Evolutionary conservation across 2,888 invertebrate genomes (phyloP).

Genomic region (Tetropium fuscum): DNA sequence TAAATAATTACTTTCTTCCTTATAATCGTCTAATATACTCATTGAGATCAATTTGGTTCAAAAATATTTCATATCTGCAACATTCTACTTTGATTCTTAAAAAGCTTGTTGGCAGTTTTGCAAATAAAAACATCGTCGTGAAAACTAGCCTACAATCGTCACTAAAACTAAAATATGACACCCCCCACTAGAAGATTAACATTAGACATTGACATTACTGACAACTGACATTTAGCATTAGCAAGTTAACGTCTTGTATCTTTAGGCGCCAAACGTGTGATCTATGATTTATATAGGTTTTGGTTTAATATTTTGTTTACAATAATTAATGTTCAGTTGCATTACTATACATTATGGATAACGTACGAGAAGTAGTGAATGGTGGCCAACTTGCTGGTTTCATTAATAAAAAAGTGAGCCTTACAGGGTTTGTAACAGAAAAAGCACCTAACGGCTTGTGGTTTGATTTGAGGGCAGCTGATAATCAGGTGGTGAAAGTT

Average conservation of each 20-base stretch:
- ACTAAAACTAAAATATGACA: not conserved
- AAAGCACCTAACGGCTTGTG: constrained; percentile 54
- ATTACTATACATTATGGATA: no score
- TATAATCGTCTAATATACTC: no score
- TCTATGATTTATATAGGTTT: no score
- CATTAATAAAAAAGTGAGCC: constrained; percentile 57
- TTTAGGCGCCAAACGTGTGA: constrained; percentile 15
- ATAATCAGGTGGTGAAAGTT: constrained; percentile 58
- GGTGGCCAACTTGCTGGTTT: constrained; percentile 55
- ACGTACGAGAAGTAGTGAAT: constrained; percentile 58
- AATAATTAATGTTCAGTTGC: no score
- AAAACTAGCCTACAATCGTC: not conserved
- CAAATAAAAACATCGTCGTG: not conserved
- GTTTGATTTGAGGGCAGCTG: constrained; percentile 57
- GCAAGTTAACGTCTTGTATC: no score
- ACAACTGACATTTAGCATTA: no score
- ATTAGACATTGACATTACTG: no score
- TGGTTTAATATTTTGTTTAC: no score
- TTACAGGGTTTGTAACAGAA: constrained; percentile 57
- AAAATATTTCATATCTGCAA: no score
- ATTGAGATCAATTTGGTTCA: no score
- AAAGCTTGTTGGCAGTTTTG: not conserved
- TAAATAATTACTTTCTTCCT: no score
- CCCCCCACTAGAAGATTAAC: no score
- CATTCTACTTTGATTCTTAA: not conserved